Conservation (phyloP, 2,797 vertebrate genomes). For the Holocentrus rufus region DNA sequence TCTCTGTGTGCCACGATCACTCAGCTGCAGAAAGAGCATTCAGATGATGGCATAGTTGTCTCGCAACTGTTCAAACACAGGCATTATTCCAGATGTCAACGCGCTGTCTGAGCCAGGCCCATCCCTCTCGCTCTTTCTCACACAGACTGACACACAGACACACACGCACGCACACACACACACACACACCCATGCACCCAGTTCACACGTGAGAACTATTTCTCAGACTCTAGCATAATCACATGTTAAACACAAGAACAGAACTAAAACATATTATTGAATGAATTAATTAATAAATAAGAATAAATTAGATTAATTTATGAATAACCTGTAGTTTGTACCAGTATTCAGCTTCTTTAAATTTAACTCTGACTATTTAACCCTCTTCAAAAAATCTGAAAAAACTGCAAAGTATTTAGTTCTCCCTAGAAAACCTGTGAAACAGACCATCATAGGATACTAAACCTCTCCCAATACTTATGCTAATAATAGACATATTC, state of each 20-base stretch:
- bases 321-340: not conserved
- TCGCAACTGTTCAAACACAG: slow-evolving; percentile 63
- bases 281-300: too few relatives aligned
- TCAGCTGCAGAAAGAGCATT: slow-evolving; percentile 47
- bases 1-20: slow-evolving; percentile 45
- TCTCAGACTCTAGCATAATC: not conserved
- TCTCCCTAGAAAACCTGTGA: too few relatives aligned
- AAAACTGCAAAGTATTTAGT: too few relatives aligned
- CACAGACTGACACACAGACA: slow-evolving; percentile 6
- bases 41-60: slow-evolving; percentile 36
- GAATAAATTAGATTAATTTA: too few relatives aligned
- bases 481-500: too few relatives aligned
- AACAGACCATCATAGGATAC: too few relatives aligned
- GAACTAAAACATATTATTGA: not conserved
- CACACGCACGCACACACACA: slow-evolving; percentile 22
- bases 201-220: not conserved
- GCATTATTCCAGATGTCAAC: slow-evolving; percentile 71
- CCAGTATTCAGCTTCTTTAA: too few relatives aligned
- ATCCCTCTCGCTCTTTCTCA: not conserved
- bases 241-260: too few relatives aligned
- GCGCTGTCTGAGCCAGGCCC: slow-evolving; percentile 39
- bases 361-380: too few relatives aligned
- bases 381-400: too few relatives aligned
- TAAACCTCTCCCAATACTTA: too few relatives aligned
- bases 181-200: not conserved